A percentile compares a stretch with the other conserved stretches of the same genome.
These are phyloP conservation scores for Halcyon smyrnensis DNA, from an alignment of 2,797 vertebrate genomes.

Conservation along the genomic window DNA sequence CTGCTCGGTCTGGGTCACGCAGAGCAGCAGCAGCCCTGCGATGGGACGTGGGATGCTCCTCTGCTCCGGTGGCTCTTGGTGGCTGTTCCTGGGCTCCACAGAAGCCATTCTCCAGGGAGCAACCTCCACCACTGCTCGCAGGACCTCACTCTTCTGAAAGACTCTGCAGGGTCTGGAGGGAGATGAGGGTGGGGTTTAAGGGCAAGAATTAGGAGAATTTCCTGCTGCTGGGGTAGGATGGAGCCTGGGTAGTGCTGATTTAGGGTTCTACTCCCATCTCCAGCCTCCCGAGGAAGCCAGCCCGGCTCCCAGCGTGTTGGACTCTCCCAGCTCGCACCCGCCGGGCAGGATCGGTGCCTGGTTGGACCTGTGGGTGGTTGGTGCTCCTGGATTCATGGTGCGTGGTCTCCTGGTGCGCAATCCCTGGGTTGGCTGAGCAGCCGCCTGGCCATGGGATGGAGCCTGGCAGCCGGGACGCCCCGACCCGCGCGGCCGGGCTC, in stretches of 20 bases:
- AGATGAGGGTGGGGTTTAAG: neutral
- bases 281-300: rapidly evolving
- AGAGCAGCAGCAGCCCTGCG: neutral
- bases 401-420: rapidly evolving
- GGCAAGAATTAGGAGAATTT: conserved; percentile 3
- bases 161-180: neutral
- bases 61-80: neutral
- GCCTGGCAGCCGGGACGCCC: neutral
- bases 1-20: neutral
- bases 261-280: neutral
- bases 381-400: rapidly evolving
- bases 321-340: neutral
- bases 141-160: neutral
- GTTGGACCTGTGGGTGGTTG: rapidly evolving
- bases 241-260: neutral
- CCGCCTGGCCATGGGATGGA: neutral
- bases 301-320: rapidly evolving
- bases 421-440: neutral
- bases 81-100: neutral
- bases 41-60: rapidly evolving
- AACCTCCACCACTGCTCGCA: neutral
- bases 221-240: neutral
- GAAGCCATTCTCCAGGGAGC: neutral
- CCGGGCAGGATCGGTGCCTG: rapidly evolving
- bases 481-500: neutral